Evolutionary conservation across 2,797 vertebrate genomes (phyloP), one percentile per base, ranked within the genome.

Genomic region (Cephalopachus bancanus): DNA sequence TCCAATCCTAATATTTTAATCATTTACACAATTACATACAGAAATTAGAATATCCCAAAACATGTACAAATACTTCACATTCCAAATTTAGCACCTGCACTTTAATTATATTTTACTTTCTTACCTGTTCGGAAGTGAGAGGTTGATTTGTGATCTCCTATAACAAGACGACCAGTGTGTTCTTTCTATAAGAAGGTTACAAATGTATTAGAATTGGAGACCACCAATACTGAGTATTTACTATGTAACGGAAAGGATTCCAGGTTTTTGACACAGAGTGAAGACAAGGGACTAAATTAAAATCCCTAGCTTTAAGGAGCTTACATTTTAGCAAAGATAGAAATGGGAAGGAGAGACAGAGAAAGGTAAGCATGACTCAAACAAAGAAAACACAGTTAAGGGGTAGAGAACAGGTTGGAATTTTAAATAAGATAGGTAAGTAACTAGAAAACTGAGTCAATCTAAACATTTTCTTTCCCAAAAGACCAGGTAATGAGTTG

Each of bases 81-180:
- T 51, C 59, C 93, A 95, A 96, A 44, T 95, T 84, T 67, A 91
- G 95, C 76, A 96, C 76, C 89, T 97, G 12, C 5, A n/a, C 20
- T 97, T 86, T 78, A 93, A 88, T 90, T 91, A 83, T 57, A 76
- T 95, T 97, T 98, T 97, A 97, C 89, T 96, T 97, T 98, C 99
- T 99, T 98, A 99, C 99, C 99, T 98, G 99, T 99, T 97, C 99
- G 99, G 98, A 99, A 98, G 98, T 99, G 99, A 91, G 99, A 99
- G 14, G 99, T 99, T 65, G 99, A 99, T 98, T 99, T 99, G 98
- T 99, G 99, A 98, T 99, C 99, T 96, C 99, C 99, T 96, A 99
- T 99, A 97, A 99, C 99, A 83, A 99, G 99, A 57, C 99, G 99
- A 62, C 99, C 99, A 51, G 99, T 99, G 97, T 98, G 99, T 98